phyloP scores from a whole-genome alignment of 2,888 invertebrate genomes.

The Drosophila falleni region DNA sequence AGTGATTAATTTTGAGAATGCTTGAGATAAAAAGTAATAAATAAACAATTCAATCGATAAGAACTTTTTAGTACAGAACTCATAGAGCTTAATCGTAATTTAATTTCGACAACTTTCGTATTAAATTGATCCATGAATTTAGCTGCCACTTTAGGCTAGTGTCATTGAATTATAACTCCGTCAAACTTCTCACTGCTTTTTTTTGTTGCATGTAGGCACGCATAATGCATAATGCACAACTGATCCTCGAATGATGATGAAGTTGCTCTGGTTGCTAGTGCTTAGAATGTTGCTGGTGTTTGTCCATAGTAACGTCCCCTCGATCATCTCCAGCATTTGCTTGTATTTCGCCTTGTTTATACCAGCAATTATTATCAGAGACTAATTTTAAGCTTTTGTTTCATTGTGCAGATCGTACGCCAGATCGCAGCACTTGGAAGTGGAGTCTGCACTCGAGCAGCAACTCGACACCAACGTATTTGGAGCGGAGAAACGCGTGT shows the following conservation, averaged over 20 bases:
- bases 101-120: too few relatives aligned
- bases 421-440: constrained; percentile 85
- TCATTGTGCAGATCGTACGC: constrained; percentile 82
- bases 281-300: constrained; percentile 57
- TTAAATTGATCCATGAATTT: not conserved
- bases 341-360: constrained; percentile 19
- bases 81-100: too few relatives aligned
- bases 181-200: constrained; percentile 15
- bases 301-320: constrained; percentile 19
- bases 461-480: constrained; percentile 93
- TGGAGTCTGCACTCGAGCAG: constrained; percentile 87
- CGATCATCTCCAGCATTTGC: constrained; percentile 36
- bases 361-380: not conserved
- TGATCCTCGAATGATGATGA: constrained; percentile 1
- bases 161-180: not conserved
- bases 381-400: constrained; percentile 13
- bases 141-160: not conserved
- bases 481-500: constrained; percentile 93
- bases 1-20: too few relatives aligned
- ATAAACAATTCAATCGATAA: too few relatives aligned
- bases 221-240: not conserved
- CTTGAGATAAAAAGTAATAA: too few relatives aligned
- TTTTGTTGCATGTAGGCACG: constrained; percentile 1
- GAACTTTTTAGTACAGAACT: too few relatives aligned
- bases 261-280: constrained; percentile 38